Evolutionary conservation across 2,797 vertebrate genomes (phyloP), one percentile per base, ranked within the genome.

Genomic region (Darevskia mixta): DNA sequence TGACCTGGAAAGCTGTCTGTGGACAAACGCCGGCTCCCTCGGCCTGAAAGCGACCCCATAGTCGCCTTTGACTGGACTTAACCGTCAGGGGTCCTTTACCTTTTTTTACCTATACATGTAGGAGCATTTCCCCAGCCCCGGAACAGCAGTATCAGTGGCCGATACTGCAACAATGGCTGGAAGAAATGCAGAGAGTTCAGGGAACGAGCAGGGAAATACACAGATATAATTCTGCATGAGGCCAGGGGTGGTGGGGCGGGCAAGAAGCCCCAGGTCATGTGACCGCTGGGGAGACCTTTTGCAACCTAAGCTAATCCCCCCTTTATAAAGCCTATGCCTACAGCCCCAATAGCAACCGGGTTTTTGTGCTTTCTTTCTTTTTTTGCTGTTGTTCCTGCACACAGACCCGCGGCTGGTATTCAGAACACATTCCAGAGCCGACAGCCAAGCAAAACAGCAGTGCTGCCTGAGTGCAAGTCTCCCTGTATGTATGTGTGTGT

Each of bases 381-480:
- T 18, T 66, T 35, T 66, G 3, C 4, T 66, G 89, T 82, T 92
- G 78, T 29, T 32, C 29, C 79, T 1, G 0, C 8, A 76, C 0
- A 0, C 45, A 0, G 27, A 88, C 55, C 41, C 49, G 55, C 58
- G n/a, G 84, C 84, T 41, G 49, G 85, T 66, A 58, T 82, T 85
- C 86, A 80, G 85, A 87, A 79, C 32, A 85, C 81, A 64, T 4
- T 76, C 17, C 89, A 89, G 1, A 79, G 90, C 81, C 0, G 0
- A 15, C 45, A 69, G 91, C 90, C 90, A 92, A 87, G 86, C 83
- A 66, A 83, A 87, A 84, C 18, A 49, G 76, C 67, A 25, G 6
- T 7, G 6, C 43, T 27, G 41, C 20, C 58, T 9, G 32, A 32
- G 49, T 8, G 69, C 25, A 35, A n/a, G 18, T 23, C 58, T 23